phyloP scores from a whole-genome alignment of 1,140 invertebrate species.

The Ganaspis sp. region DNA sequence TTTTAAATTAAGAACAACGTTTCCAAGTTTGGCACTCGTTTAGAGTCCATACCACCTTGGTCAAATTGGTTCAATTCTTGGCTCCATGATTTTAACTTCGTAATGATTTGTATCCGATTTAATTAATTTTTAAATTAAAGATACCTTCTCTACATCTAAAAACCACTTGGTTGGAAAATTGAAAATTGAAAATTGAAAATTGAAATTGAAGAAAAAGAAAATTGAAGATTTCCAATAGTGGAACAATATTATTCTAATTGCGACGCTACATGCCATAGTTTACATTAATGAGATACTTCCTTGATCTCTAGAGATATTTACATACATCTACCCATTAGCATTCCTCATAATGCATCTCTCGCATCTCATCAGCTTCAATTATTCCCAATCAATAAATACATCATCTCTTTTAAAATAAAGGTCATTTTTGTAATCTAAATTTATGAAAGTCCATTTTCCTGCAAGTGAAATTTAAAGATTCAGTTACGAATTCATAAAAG shows the following conservation, averaged over 20 bases:
- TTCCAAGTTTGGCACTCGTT: background rate
- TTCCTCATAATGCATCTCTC: background rate
- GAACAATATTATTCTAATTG: background rate
- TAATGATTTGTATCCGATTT: too few relatives aligned
- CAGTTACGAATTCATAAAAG: too few relatives aligned
- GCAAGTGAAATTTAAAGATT: too few relatives aligned
- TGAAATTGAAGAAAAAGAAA: too few relatives aligned
- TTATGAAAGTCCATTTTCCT: too few relatives aligned
- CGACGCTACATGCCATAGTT: conserved; percentile 10
- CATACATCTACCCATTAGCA: background rate
- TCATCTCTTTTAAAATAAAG: too few relatives aligned
- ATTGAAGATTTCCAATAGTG: background rate
- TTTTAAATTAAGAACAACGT: conserved; percentile 10
- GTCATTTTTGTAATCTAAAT: too few relatives aligned
- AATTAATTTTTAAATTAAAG: too few relatives aligned
- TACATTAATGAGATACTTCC: conserved; percentile 32
- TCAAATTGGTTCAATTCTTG: background rate
- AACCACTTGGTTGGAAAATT: too few relatives aligned
- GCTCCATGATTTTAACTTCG: background rate
- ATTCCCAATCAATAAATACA: conserved; percentile 3
- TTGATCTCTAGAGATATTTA: conserved; percentile 23
- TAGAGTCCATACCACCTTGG: background rate
- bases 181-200: too few relatives aligned
- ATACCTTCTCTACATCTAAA: too few relatives aligned
- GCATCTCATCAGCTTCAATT: background rate